Conservation (phyloP, 2,113 vertebrate species). For the Cyprichromis sp. region DNA sequence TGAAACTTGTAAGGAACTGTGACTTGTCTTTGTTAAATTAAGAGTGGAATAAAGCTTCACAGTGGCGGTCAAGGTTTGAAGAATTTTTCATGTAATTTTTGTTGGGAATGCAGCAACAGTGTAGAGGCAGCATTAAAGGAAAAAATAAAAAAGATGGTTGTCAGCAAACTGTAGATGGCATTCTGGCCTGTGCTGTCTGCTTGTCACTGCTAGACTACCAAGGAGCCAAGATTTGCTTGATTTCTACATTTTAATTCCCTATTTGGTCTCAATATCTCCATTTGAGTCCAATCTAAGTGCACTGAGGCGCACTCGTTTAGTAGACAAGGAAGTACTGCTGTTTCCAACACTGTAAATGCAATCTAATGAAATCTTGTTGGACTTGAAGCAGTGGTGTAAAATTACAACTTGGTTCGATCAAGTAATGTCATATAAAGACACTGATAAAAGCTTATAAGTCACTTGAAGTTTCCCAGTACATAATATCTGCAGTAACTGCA, state of each 20-base stretch:
- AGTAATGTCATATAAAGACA: background rate
- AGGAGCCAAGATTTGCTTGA: background rate
- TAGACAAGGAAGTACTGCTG: background rate
- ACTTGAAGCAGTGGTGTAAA: background rate
- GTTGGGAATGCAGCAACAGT: background rate
- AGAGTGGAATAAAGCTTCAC: background rate
- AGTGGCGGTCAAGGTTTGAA: background rate
- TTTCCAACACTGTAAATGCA: background rate
- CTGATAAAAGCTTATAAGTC: background rate
- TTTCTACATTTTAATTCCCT: background rate
- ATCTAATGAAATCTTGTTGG: background rate
- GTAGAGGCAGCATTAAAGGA: background rate
- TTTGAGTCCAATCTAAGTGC: background rate
- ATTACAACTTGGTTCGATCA: background rate
- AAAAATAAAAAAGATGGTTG: background rate
- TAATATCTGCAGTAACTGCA: conserved; percentile 11
- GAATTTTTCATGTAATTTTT: background rate
- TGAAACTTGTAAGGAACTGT: background rate
- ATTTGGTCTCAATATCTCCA: background rate
- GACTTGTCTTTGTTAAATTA: background rate
- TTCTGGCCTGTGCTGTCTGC: conserved; percentile 6
- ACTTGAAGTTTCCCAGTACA: background rate
- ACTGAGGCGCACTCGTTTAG: background rate
- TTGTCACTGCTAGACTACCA: background rate
- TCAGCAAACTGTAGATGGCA: conserved; percentile 17